Base-by-base conservation (phyloP, 2,888 invertebrate species). In the Rhodophaea formosa region DNA sequence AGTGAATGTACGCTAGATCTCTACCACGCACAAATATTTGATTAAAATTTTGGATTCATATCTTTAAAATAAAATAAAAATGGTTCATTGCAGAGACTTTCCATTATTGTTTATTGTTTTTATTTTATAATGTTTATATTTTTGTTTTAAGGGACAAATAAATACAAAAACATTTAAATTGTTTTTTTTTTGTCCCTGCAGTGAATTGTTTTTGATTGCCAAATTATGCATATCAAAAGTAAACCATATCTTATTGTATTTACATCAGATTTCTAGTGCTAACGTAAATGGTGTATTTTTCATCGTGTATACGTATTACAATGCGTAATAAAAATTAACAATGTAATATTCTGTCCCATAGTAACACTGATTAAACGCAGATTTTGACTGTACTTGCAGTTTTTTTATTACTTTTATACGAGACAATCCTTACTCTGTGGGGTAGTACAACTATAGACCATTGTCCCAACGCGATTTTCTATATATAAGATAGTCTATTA, bases 1-100 rank as follows among this genome's bases (percentile, higher is more conserved):
- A 69, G 66, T 67, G 67, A 60, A 60, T 61, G 55, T 65, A 69
- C 59, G 66, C 71, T 74, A 75, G 65, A 70, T 67, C 59, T 70
- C 62, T 67, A 68, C 71, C 71, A 77, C 82, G 82, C 80, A 82
- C 81, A 82, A 82, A 76, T 64, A 46, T 76, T 76, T 74, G 71
- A 70, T 75, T 64, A 69, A 58, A 57, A 67, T 71, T 71, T 60
- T 62, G 65, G 58, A 49, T 59, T 14, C 44, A 14, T 53, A 23
- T 15, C 35, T 32, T 23, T 35, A 7, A 47, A 47, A 56, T 23
- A 32, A 32, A 12, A 14, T 29, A 23, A 44, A 30, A 47, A 47
- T 30, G n/a, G 12, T 30, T 47, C 30, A 47, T n/a, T 12, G 39
- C 39, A 39, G n/a, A 39, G 39, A n/a, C 39, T 12, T 12, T 35